Base-by-base conservation (phyloP, 2,888 invertebrate species). In the Marasmarcha lunaedactyla region DNA sequence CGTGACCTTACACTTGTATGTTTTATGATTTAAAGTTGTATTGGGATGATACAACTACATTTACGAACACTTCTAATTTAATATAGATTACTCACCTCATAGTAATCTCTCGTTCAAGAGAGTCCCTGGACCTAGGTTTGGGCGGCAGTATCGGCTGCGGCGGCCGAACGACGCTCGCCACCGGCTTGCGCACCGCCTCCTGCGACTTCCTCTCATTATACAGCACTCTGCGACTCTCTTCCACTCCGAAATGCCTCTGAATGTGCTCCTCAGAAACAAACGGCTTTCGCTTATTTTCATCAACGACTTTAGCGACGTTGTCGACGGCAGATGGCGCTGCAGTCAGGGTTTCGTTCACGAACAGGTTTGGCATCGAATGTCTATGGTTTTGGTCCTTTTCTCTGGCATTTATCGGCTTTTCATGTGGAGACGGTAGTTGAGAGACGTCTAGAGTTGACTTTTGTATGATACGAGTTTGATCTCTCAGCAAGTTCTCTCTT, bases 401-500 rank as follows among this genome's bases (percentile, higher is more conserved):
- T 20, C 59, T 63, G 3, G 26, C 33, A 11, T 57, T 55, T 6
- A 59, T 65, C 2, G 66, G 74, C 44, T 76, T 84, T 39, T 68
- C 81, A 14, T 64, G 77, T 25, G 59, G 59, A 39, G 50, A 66
- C 42, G 52, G 56, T 52, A 54, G 68, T 26, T 46, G 64, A 9
- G 71, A 86, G 6, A 90, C 77, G 50, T 90, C 89, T 52, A 90
- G 89, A 27, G 89, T 76, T 0, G 90, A 90, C 39, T 86, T 84
- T 47, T 86, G 85, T 40, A 86, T 76, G 44, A 87, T 72, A 1
- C 86, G 71, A n/a, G 86, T 87, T 54, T 88, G 84, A 55, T 91
- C 91, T 33, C 89, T 85, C 13, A 90, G 72, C 7, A 92, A 71
- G 59, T 90, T 91, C 53, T 90, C 91, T 9, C 90, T 84, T 57